Percentiles rank a stretch among this genome's conserved stretches.
Conservation (phyloP, 2,797 vertebrate species). For the Gadopsis marmoratus region DNA sequence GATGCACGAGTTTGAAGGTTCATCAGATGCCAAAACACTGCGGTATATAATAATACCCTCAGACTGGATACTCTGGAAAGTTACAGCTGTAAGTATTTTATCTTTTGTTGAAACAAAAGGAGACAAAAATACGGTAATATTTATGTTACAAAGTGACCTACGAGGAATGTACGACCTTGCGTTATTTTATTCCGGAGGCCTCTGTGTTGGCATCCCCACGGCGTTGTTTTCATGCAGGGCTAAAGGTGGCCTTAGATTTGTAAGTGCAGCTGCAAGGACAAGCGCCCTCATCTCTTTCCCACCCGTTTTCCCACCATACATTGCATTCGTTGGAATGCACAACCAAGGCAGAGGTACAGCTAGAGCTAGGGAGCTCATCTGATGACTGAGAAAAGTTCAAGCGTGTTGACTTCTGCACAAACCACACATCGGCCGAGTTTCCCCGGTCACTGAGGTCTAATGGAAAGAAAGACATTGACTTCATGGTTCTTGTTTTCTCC, state of each 20-base stretch:
- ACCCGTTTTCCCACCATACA: not conserved
- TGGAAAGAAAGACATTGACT: not conserved
- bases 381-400: conserved; percentile 8
- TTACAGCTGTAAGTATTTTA: not conserved
- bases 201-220: no score
- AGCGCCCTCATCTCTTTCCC: not conserved
- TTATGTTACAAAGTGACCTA: no score
- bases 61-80: not conserved
- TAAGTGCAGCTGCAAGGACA: not conserved
- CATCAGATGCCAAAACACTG: not conserved
- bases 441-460: conserved; percentile 16
- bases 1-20: not conserved
- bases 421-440: not conserved
- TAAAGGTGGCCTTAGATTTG: not conserved
- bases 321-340: not conserved
- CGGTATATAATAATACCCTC: not conserved
- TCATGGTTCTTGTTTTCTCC: not conserved
- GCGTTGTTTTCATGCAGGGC: not conserved
- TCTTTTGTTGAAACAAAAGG: not conserved
- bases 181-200: no score
- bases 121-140: not conserved
- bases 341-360: not conserved
- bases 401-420: conserved; percentile 7
- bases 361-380: not conserved
- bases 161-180: no score